phyloP scores from a whole-genome alignment of 2,797 vertebrate species.

The Microchirus variegatus region DNA sequence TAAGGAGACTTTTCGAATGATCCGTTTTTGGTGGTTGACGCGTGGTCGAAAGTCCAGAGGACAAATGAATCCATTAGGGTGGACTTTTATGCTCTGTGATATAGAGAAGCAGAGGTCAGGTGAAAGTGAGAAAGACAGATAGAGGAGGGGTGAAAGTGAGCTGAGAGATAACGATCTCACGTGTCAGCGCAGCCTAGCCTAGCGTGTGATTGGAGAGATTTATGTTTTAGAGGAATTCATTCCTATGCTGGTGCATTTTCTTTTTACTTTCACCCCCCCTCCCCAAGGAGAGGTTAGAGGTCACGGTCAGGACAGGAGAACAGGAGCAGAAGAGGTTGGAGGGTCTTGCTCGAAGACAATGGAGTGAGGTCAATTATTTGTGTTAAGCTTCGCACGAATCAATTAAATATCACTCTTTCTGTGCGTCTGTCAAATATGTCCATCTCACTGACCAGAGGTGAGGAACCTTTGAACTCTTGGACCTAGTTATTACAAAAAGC shows the following conservation, averaged over 20 bases:
- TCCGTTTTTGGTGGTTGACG: neutral
- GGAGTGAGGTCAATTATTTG: conserved; percentile 18
- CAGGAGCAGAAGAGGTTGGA: neutral
- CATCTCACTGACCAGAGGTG: too few species aligned
- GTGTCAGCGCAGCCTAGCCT: conserved; percentile 3
- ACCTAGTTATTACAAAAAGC: too few species aligned
- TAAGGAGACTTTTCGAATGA: too few species aligned
- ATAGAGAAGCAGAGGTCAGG: conserved; percentile 26
- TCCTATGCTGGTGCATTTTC: conserved; percentile 9
- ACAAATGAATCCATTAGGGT: conserved; percentile 2
- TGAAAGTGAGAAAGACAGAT: conserved; percentile 10
- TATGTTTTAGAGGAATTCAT: conserved; percentile 20
- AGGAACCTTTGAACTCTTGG: too few species aligned
- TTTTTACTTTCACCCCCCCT: conserved; percentile 5
- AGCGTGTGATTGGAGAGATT: conserved; percentile 9
- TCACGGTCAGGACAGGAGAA: conserved; percentile 29
- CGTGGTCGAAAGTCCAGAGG: neutral
- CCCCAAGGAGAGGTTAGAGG: conserved; percentile 28
- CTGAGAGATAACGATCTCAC: conserved; percentile 14
- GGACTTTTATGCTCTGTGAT: conserved; percentile 6
- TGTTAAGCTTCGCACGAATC: too few species aligned
- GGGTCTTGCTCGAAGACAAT: conserved; percentile 5
- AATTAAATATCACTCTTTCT: too few species aligned
- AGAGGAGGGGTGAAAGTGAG: conserved; percentile 10
- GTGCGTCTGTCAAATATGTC: too few species aligned